Percentiles rank a stretch among this genome's conserved stretches.
These are phyloP conservation scores for Lycorma delicatula DNA, from an alignment of 1,140 invertebrate species.

Conservation along the genomic window DNA sequence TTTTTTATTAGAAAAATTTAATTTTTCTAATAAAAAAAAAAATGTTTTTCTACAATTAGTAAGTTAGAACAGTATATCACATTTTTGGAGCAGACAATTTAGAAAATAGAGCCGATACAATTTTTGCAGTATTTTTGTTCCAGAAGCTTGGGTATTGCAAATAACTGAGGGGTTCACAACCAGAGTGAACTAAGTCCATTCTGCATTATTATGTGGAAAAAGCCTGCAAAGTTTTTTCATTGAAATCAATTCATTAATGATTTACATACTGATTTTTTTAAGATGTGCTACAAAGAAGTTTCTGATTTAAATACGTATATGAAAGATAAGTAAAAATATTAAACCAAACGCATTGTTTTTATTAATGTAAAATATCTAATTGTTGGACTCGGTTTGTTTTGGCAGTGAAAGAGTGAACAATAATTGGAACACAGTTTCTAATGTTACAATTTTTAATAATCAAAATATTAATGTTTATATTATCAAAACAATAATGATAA, in stretches of 20 bases:
- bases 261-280: not conserved
- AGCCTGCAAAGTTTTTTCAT: not conserved
- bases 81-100: no score
- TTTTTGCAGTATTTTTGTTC: no score
- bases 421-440: not conserved
- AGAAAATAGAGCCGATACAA: no score
- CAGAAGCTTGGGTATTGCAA: no score
- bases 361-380: not conserved
- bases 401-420: not conserved
- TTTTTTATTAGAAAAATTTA: no score
- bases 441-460: not conserved
- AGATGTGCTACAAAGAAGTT: not conserved
- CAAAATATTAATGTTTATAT: not conserved
- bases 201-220: not conserved
- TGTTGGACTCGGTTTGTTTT: not conserved
- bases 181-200: constrained; percentile 4
- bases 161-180: constrained; percentile 2
- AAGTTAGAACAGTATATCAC: no score
- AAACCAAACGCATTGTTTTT: not conserved
- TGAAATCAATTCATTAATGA: not conserved
- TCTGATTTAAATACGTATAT: no score
- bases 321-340: not conserved
- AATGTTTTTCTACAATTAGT: no score
- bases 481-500: not conserved
- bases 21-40: no score